Conservation (phyloP, 1,140 invertebrate species). For the honey bee (Apis mellifera) region DNA sequence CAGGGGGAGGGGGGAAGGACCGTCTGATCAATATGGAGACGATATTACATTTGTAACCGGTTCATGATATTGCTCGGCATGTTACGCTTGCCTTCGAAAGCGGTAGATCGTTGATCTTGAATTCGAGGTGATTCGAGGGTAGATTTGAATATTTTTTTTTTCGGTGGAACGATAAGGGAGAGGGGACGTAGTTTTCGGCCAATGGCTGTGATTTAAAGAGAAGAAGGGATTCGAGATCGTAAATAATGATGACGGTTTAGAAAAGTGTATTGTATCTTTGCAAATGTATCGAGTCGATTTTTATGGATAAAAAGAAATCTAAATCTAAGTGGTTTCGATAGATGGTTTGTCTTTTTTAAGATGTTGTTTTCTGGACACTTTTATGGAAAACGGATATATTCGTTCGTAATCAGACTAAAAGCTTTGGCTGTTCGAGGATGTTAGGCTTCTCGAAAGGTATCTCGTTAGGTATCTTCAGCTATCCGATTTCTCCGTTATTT, state of each 20-base stretch:
- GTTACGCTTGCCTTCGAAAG: slow-evolving; percentile 1
- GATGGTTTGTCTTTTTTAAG: not conserved
- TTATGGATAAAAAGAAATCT: not conserved
- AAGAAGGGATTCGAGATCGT: not conserved
- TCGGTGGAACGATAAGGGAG: not conserved
- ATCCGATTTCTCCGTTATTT: too few relatives aligned
- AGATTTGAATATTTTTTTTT: not conserved
- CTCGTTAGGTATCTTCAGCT: too few relatives aligned
- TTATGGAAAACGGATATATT: not conserved
- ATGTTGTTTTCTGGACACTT: not conserved
- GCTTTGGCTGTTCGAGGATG: not conserved
- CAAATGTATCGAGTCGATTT: not conserved
- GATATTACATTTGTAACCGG: slow-evolving; percentile 33
- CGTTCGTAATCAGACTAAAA: not conserved
- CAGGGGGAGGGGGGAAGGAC: not conserved
- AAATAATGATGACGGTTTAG: not conserved
- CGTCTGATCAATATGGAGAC: slow-evolving; percentile 46
- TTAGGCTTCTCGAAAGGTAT: not conserved
- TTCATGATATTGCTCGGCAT: slow-evolving; percentile 10
- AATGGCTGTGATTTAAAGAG: too few relatives aligned
- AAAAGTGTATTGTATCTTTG: not conserved
- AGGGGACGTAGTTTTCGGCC: too few relatives aligned
- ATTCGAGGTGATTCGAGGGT: not conserved
- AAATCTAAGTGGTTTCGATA: too few relatives aligned
- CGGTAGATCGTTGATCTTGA: slow-evolving; percentile 5